Conservation (phyloP, 2,797 vertebrate species). For the Dallia pectoralis region DNA sequence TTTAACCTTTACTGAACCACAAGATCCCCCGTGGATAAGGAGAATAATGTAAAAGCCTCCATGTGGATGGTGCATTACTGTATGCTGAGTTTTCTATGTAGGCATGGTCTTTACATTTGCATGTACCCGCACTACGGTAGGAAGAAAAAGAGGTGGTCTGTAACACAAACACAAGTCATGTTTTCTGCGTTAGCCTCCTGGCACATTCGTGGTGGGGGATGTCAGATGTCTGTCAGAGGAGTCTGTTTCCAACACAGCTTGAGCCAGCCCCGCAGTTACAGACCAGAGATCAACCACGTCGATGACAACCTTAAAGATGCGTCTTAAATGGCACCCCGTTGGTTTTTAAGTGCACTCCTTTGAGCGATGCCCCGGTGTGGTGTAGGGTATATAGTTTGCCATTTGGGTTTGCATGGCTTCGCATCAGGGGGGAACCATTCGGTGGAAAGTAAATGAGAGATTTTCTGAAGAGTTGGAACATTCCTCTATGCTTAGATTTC, state of each 20-base stretch:
- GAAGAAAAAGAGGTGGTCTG: conserved; percentile 15
- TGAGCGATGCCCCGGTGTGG: not conserved
- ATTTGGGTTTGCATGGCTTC: conserved; percentile 46
- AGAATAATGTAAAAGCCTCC: not conserved
- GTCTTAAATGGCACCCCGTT: not conserved
- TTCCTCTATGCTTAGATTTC: conserved; percentile 46
- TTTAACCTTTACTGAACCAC: not conserved
- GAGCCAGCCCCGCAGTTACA: not conserved
- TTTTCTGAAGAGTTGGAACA: conserved; percentile 49
- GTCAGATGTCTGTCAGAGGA: conserved; percentile 29
- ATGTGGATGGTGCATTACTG: conserved; percentile 2
- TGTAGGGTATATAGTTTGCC: not conserved
- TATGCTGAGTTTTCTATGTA: not conserved
- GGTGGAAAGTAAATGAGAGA: conserved; percentile 56
- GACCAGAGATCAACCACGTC: conserved; percentile 67
- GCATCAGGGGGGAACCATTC: conserved; percentile 34
- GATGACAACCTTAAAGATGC: conserved; percentile 11
- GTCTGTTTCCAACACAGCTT: conserved; percentile 11
- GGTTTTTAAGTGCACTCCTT: not conserved
- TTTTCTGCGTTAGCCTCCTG: conserved; percentile 21
- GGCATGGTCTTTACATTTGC: not conserved
- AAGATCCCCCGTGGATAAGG: not conserved
- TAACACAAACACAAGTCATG: conserved; percentile 25
- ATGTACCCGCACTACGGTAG: not conserved
- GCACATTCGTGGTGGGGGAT: conserved; percentile 31